Evolutionary conservation across 2,113 vertebrate species (phyloP), one percentile per base, ranked within the genome.

Genomic region (Hiodon tergisus): DNA sequence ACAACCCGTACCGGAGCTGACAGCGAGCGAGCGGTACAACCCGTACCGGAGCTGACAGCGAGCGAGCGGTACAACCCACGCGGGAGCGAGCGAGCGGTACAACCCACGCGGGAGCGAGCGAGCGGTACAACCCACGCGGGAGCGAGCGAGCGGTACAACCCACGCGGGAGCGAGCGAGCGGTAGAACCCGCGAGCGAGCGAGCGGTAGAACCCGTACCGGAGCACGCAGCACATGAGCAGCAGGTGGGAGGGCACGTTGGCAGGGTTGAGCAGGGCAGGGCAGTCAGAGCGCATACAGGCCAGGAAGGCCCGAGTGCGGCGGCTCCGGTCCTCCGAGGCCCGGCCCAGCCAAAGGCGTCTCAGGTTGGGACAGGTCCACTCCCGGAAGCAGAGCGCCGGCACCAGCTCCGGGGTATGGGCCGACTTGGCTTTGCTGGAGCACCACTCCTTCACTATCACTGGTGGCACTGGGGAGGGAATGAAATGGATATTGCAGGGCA

Each of bases 141-240:
- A 31, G 31, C 31, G 31, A 31, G 31, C 66, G 14, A n/a, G 4
- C 58, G 5, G 58, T 0, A 9, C 14, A 59, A n/a, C n/a, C n/a
- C 7, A 3, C 14, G 4, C 9, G 9, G 58, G 58, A 14, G 14
- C 58, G 14, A 59, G 14, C 9, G 8, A 4, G 4, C 58, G 14
- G 58, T 5, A 14, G 14, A 4, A 3, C 9, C 0, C 9, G 9
- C 14, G 1, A 2, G 58, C 3, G 14, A 9, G 14, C 9, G 3
- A 9, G 4, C 14, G 58, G 14, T 4, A 11, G 8, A 9, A 3
- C 9, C 3, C 70, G 2, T 83, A 92, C 95, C 94, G 91, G 86
- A 97, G 93, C 78, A 96, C 94, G 61, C 95, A 97, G 91, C 94
- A 97, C 94, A 97, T 94, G 81, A 97, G 93, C 88, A 97, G 91